Evolutionary conservation across 2,888 invertebrate species (phyloP).

Genomic region (Poecilus cupreus): DNA sequence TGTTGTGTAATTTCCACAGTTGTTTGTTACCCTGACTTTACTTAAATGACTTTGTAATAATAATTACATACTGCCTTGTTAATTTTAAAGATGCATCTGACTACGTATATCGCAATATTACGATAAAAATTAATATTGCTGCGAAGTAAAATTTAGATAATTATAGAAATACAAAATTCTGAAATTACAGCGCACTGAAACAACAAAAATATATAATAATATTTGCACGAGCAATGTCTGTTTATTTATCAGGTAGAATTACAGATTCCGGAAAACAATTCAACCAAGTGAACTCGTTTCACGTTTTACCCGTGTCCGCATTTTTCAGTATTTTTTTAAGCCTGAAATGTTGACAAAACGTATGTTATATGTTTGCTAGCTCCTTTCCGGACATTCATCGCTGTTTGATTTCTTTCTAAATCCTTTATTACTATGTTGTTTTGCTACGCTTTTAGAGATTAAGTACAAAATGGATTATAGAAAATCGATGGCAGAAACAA

Average conservation of each 20-base stretch:
- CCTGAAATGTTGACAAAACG: constrained; percentile 20
- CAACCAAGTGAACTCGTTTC: background rate
- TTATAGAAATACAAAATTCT: background rate
- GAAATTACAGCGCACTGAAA: background rate
- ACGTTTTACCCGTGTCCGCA: background rate
- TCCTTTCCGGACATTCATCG: background rate
- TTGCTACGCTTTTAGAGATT: background rate
- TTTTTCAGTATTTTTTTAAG: background rate
- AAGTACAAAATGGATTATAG: background rate
- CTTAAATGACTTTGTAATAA: too few relatives aligned
- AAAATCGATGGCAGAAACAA: background rate
- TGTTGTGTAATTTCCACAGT: too few relatives aligned
- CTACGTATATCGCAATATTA: too few relatives aligned
- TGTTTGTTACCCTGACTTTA: too few relatives aligned
- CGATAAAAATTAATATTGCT: too few relatives aligned
- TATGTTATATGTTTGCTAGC: constrained; percentile 33
- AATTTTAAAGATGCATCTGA: too few relatives aligned
- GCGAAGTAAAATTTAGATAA: background rate
- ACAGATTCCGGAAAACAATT: background rate
- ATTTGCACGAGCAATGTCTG: background rate
- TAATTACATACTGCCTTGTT: too few relatives aligned
- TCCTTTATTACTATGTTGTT: background rate
- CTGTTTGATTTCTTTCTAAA: constrained; percentile 30
- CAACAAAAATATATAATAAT: background rate
- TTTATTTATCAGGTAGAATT: background rate